Evolutionary conservation across 2,888 invertebrate species (phyloP), one percentile per base, ranked within the genome.

Genomic region (Nephrocerus scutellatus): DNA sequence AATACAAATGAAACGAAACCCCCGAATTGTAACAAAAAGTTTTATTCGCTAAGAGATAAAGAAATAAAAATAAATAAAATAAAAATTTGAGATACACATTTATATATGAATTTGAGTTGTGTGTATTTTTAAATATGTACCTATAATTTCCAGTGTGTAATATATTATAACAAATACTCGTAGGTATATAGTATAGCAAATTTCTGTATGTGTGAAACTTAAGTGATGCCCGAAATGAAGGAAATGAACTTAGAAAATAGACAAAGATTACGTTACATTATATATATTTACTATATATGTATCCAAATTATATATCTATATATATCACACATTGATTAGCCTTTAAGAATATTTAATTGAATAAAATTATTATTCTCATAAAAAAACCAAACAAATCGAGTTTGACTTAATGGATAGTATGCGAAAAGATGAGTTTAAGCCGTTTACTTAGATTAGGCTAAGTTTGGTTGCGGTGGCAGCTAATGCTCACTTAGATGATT

Each of bases 361-460:
- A 46, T 46, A 44, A 46, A 46, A 39, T 39, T 41, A 44, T 44
- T 39, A 41, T 46, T 46, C 46, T 46, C 46, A 39, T 46, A 46
- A 41, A 46, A 44, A 46, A n/a, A n/a, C n/a, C n/a, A n/a, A n/a
- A n/a, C n/a, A n/a, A n/a, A 7, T 22, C 10, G 22, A 10, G 22
- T 22, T 22, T 22, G 22, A 22, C 10, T 22, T 22, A 7, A 7
- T 22, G 22, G 8, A 22, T 22, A 22, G 7, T 10, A 7, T 8
- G 7, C 10, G 10, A 22, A 22, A 22, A 22, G 22, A 8, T n/a
- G n/a, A n/a, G n/a, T n/a, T n/a, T n/a, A n/a, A n/a, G n/a, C n/a
- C n/a, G n/a, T n/a, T n/a, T n/a, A n/a, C n/a, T n/a, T n/a, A n/a
- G n/a, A n/a, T n/a, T n/a, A n/a, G n/a, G n/a, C n/a, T n/a, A n/a